Percentiles rank a stretch among this genome's conserved stretches.
These are phyloP conservation scores for Remorina albescens DNA, from an alignment of 2,797 vertebrate species.

Conservation along the genomic window DNA sequence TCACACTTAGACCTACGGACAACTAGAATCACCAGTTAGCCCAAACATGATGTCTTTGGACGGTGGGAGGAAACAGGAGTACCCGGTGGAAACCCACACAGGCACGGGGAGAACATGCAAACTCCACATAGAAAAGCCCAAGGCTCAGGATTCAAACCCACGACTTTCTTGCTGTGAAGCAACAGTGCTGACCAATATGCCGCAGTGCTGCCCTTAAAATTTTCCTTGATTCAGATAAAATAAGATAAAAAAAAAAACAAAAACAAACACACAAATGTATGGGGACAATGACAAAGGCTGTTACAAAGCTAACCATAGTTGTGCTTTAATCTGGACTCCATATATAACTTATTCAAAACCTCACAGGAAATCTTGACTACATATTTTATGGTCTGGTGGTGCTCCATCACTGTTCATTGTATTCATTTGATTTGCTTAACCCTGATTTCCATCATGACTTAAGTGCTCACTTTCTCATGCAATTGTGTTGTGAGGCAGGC, in stretches of 20 bases:
- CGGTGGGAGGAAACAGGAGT: too few relatives aligned
- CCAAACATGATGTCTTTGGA: too few relatives aligned
- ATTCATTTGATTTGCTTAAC: not conserved
- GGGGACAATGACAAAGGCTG: not conserved
- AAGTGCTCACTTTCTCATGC: not conserved
- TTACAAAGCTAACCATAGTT: not conserved
- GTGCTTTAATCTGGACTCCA: not conserved
- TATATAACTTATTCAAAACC: constrained; percentile 1
- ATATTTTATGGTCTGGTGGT: not conserved
- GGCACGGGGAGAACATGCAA: too few relatives aligned
- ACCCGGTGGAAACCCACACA: too few relatives aligned
- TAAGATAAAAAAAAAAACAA: not conserved
- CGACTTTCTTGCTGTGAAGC: too few relatives aligned
- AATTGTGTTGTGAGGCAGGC: not conserved
- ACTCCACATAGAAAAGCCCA: too few relatives aligned
- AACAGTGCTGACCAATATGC: too few relatives aligned
- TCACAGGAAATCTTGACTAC: not conserved
- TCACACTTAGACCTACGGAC: too few relatives aligned
- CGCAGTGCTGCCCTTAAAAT: too few relatives aligned
- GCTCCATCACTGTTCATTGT: constrained; percentile 13
- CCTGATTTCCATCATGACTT: not conserved
- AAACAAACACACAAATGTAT: not conserved
- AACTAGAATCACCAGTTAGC: too few relatives aligned
- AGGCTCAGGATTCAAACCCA: too few relatives aligned
- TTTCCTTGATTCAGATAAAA: not conserved